Percentiles rank a stretch among this genome's conserved stretches.
phyloP scores from a whole-genome alignment of 35 echinoderm and acorn worm species.

The Strongylocentrotus purpuratus region DNA sequence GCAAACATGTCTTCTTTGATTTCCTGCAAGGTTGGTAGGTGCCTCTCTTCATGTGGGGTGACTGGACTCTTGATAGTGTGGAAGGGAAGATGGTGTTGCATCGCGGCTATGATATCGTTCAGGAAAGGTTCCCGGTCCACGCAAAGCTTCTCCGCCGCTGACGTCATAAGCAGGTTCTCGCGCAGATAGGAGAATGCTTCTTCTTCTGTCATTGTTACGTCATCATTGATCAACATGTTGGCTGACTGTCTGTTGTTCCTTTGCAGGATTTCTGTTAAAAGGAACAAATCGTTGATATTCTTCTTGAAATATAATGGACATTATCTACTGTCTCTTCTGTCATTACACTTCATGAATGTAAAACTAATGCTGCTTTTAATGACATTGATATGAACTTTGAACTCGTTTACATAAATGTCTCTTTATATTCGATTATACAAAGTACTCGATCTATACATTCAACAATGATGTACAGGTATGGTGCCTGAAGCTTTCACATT shows the following conservation, averaged over 20 bases:
- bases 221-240: neutral
- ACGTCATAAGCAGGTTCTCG: neutral
- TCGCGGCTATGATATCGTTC: neutral
- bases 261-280: neutral
- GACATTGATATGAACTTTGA: too few species aligned
- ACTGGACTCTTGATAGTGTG: neutral
- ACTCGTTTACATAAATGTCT: too few species aligned
- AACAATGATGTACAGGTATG: too few species aligned
- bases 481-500: too few species aligned
- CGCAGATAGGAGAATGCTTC: neutral
- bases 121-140: neutral
- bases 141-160: neutral
- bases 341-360: too few species aligned
- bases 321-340: too few species aligned
- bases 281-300: neutral
- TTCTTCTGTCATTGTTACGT: neutral
- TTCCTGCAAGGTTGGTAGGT: constrained; percentile 35
- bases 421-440: too few species aligned
- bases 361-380: too few species aligned
- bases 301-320: too few species aligned
- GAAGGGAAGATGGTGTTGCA: neutral
- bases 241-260: neutral
- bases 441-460: too few species aligned
- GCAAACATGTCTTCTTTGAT: constrained; percentile 30
- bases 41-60: neutral